Evolutionary conservation across 2,888 invertebrate species (phyloP), one percentile per base, ranked within the genome.

Genomic region (Osmoderma eremita): DNA sequence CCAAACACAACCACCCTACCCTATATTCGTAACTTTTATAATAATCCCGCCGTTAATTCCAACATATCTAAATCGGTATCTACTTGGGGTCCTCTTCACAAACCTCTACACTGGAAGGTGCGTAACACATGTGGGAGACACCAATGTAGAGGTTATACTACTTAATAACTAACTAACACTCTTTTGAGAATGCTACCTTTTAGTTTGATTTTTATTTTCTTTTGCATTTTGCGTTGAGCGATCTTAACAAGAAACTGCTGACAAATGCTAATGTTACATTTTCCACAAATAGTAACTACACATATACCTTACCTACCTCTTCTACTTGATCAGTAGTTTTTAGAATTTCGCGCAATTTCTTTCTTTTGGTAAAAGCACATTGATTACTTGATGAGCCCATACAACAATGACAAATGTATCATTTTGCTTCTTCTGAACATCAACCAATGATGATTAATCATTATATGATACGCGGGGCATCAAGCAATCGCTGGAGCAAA

Each of bases 81-180:
- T 78, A 87, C 87, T 80, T 87, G 87, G 87, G 86, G 86, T 79
- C 85, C 86, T 79, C 85, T 87, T 81, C 86, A 87, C 83, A 87
- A 86, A 84, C 86, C 86, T 82, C 84, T 86, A 82, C 85, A 85
- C 80, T 86, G 86, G 86, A 87, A 87, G 87, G 86, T 87, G 85
- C 86, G 85, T 80, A 80, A 76, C 38, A 36, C 30, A 30, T 56
- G 63, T 45, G 63, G 48, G 56, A 30, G 30, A 30, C 38, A 30
- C 65, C 65, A 48, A 54, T 54, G 67, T 67, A 67, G 67, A 67
- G 67, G 67, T 67, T 53, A 58, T 53, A 58, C 58, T 30, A 30
- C 5, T 30, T 30, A 30, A 30, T 30, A 6, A 30, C 30, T 30
- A 6, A 30, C 30, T 58, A 58, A 45, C 58, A 24, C 45, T 58